These are phyloP conservation scores for Perca fluviatilis DNA, from an alignment of 2,113 vertebrate genomes.

Conservation along the genomic window DNA sequence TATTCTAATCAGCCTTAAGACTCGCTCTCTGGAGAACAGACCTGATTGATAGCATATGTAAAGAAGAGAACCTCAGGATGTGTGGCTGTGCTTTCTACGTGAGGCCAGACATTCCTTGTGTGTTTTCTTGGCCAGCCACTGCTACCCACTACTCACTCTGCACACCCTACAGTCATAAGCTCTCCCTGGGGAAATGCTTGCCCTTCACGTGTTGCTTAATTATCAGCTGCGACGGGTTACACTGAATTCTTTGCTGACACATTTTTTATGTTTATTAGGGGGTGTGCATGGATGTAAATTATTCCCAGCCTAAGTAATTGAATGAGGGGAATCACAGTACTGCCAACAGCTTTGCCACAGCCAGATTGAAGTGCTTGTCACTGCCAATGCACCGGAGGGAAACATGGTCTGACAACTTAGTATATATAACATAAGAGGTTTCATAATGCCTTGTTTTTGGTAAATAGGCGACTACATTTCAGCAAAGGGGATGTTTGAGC, in stretches of 20 bases:
- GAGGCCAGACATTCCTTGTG: neutral
- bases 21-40: neutral
- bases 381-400: slow-evolving; percentile 31
- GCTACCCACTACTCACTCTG: slow-evolving; percentile 59
- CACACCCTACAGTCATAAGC: slow-evolving; percentile 25
- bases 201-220: slow-evolving; percentile 40
- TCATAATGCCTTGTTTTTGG: slow-evolving; percentile 39
- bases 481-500: slow-evolving; percentile 6
- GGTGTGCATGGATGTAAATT: slow-evolving; percentile 59
- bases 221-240: slow-evolving; percentile 41
- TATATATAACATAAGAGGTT: slow-evolving; percentile 53
- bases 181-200: slow-evolving; percentile 23
- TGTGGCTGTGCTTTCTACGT: neutral
- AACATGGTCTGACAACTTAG: slow-evolving; percentile 46
- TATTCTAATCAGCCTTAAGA: slow-evolving; percentile 1
- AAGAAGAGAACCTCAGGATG: neutral
- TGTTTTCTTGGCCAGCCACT: slow-evolving; percentile 27
- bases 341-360: slow-evolving; percentile 30
- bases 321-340: slow-evolving; percentile 45
- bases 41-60: slow-evolving; percentile 24
- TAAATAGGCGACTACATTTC: slow-evolving; percentile 4
- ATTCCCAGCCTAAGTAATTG: slow-evolving; percentile 73
- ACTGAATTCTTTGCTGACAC: slow-evolving; percentile 37
- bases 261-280: slow-evolving; percentile 56
- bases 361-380: slow-evolving; percentile 60